Base-by-base conservation (phyloP, 2,888 invertebrate species). In the Pseudanteris insignis region DNA sequence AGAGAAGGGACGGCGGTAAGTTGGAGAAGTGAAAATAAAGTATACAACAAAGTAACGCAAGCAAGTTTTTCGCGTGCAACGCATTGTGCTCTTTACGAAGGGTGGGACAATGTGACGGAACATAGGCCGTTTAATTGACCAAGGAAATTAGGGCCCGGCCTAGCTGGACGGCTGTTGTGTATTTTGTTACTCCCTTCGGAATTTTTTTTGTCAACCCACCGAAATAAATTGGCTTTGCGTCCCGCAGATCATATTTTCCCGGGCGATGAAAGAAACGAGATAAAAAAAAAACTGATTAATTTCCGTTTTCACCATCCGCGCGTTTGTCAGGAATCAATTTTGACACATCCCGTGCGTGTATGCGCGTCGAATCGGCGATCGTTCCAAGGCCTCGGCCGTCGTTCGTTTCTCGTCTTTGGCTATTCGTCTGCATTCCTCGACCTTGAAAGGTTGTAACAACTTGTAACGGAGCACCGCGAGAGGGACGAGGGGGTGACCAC, bases 401-500 rank as follows among this genome's bases (percentile, higher is more conserved):
- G 13, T 1, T 29, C 53, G 57, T 47, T 24, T 54, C 50, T 28
- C 32, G 37, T 32, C 53, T 47, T 62, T 37, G 47, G 38, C 54
- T 50, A 46, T 59, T 50, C 44, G n/a, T n/a, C n/a, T 51, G 60
- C 48, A 65, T 65, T 48, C 64, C 59, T 47, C 69, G 74, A 68
- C 74, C 74, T 73, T 74, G 73, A 66, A 63, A 67, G 68, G 61
- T 55, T 54, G 59, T 34, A 47, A 72, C 72, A 67, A 73, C 70
- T 72, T 69, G 73, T 69, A 72, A 66, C 65, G 55, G 62, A 60
- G 36, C 50, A 18, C 18, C 3, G 18, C 4, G 18, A 6, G 6
- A 18, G 18, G 18, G 18, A 6, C 6, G 25, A 11, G 41, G 47
- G 26, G 55, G 62, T 44, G 63, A 44, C 57, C 55, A 64, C 63